phyloP scores from a whole-genome alignment of 1,140 invertebrate species.

The Bradynema listronoti region DNA sequence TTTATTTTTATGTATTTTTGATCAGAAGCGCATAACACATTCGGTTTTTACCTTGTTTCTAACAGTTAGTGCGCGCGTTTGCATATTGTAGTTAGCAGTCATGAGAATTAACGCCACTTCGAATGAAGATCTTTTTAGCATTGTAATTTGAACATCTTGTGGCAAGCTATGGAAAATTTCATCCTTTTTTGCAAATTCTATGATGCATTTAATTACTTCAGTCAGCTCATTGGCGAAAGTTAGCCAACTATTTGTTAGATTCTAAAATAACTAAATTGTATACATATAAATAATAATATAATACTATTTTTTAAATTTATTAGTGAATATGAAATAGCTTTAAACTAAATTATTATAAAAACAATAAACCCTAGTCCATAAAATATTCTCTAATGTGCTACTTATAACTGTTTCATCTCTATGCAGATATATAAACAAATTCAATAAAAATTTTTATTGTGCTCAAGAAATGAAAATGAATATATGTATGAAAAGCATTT shows the following conservation, averaged over 20 bases:
- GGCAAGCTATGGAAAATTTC: conserved; percentile 18
- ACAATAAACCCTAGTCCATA: neutral
- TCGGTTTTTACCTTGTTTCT: no score
- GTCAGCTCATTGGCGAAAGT: conserved; percentile 41
- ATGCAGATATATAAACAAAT: neutral
- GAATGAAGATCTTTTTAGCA: conserved; percentile 33
- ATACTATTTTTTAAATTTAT: neutral
- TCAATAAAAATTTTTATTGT: no score
- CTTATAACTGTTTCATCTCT: neutral
- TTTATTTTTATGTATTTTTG: no score
- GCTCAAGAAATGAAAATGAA: no score
- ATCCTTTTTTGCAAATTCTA: conserved; percentile 41
- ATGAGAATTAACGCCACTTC: conserved; percentile 37
- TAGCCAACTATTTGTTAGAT: conserved; percentile 32
- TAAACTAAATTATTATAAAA: neutral
- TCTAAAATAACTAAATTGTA: conserved; percentile 25
- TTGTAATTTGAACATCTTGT: conserved; percentile 36
- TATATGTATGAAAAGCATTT: no score
- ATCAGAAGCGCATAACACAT: no score
- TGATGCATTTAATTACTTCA: conserved; percentile 42
- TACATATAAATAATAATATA: neutral
- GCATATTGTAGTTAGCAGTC: conserved; percentile 22
- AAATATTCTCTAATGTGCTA: neutral
- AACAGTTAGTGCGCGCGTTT: conserved; percentile 18
- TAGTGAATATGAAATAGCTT: neutral